A percentile compares a stretch with the other conserved stretches of the same genome.
phyloP scores from a whole-genome alignment of 2,888 invertebrate species.

The Anthophora plumipes region DNA sequence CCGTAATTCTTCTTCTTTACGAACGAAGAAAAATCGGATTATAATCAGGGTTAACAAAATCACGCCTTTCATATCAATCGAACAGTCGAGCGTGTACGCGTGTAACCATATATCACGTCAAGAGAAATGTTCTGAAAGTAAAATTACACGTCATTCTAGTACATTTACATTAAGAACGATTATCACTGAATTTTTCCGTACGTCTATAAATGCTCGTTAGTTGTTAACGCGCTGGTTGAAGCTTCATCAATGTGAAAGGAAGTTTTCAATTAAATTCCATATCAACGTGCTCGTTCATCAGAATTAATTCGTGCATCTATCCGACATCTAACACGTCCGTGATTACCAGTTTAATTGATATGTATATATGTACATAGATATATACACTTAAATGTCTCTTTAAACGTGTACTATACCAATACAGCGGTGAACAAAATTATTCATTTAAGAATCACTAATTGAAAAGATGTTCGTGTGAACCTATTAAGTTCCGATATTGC shows the following conservation, averaged over 20 bases:
- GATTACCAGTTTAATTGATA: slow-evolving; percentile 21
- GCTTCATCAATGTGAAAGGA: background rate
- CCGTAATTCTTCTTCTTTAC: no score
- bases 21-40: no score
- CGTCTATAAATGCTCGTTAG: background rate
- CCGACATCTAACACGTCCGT: background rate
- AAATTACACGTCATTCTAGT: background rate
- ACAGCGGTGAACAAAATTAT: background rate
- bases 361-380: no score
- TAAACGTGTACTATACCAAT: background rate
- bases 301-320: slow-evolving; percentile 15
- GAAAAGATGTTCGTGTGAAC: background rate
- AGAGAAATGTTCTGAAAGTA: background rate
- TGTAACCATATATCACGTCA: background rate
- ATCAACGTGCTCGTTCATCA: slow-evolving; percentile 2
- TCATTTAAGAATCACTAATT: background rate
- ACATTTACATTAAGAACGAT: background rate
- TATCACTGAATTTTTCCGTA: background rate
- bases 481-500: no score
- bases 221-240: background rate
- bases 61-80: background rate
- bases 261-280: slow-evolving; percentile 9
- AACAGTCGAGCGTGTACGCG: background rate
- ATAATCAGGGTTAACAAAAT: no score
- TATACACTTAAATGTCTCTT: background rate